Percentiles rank a stretch among this genome's conserved stretches.
phyloP scores from a whole-genome alignment of 2,797 vertebrate species.

The Onychomys leucogaster region DNA sequence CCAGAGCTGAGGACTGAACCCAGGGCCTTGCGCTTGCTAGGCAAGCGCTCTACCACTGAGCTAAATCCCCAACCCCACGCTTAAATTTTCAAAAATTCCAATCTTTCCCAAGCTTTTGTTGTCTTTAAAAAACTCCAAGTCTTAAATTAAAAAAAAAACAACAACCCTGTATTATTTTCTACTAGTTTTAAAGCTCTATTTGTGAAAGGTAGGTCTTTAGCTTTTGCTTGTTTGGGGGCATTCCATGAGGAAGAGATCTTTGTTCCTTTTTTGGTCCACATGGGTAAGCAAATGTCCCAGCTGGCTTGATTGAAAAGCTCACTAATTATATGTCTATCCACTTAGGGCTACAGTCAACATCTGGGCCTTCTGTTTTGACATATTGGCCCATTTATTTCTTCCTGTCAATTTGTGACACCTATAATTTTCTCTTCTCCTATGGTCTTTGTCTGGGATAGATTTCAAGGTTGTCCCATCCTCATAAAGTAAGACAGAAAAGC shows the following conservation, averaged over 20 bases:
- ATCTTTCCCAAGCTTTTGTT: constrained; percentile 14
- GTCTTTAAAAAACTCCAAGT: background rate
- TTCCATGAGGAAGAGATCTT: background rate
- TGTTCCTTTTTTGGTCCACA: background rate
- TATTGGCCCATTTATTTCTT: background rate
- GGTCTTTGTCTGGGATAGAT: constrained; percentile 5
- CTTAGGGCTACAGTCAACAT: background rate
- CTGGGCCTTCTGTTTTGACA: background rate
- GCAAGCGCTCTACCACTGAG: too few relatives aligned
- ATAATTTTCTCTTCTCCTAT: background rate
- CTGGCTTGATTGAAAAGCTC: background rate
- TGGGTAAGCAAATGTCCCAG: background rate
- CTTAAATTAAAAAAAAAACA: constrained; percentile 13
- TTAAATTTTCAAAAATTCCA: background rate
- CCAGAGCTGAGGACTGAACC: too few relatives aligned
- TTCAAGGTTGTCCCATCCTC: background rate
- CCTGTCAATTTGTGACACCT: background rate
- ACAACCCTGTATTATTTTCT: background rate
- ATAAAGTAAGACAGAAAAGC: background rate
- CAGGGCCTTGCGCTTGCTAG: too few relatives aligned
- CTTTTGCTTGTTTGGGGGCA: background rate
- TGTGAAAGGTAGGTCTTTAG: background rate
- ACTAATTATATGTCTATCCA: background rate
- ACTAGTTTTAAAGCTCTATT: constrained; percentile 5
- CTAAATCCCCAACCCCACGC: too few relatives aligned